These are phyloP conservation scores for Silvanus unidentatus DNA, from an alignment of 2,888 invertebrate genomes.

Conservation along the genomic window DNA sequence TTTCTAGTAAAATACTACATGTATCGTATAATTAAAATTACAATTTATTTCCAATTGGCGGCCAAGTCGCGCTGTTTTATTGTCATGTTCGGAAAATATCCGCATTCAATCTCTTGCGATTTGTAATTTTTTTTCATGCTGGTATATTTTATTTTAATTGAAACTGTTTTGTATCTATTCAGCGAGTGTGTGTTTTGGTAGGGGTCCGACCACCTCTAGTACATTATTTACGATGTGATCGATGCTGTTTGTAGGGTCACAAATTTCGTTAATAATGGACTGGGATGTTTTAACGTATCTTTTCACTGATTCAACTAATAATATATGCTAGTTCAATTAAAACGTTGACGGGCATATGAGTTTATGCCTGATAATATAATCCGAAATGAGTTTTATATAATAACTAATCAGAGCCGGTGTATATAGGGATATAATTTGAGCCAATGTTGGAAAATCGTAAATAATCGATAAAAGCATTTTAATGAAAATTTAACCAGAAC, in stretches of 20 bases:
- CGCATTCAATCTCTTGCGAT: constrained; percentile 30
- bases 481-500: constrained; percentile 19
- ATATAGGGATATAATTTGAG: not conserved
- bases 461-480: constrained; percentile 19
- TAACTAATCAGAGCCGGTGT: constrained; percentile 1
- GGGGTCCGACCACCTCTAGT: too few relatives aligned
- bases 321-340: too few relatives aligned
- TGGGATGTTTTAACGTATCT: too few relatives aligned
- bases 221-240: too few relatives aligned
- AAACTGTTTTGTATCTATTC: constrained; percentile 23
- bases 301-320: too few relatives aligned
- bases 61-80: constrained; percentile 29
- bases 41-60: constrained; percentile 41
- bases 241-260: too few relatives aligned
- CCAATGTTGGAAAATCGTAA: constrained; percentile 12
- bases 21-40: constrained; percentile 43
- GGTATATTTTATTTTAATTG: constrained; percentile 31
- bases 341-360: not conserved
- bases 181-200: constrained; percentile 24
- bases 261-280: too few relatives aligned
- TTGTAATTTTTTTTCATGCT: constrained; percentile 18
- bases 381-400: not conserved
- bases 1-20: constrained; percentile 36
- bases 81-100: constrained; percentile 34
- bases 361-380: not conserved